Conservation (phyloP, 1,140 invertebrate species). For the Stegodyphus mimosarum region DNA sequence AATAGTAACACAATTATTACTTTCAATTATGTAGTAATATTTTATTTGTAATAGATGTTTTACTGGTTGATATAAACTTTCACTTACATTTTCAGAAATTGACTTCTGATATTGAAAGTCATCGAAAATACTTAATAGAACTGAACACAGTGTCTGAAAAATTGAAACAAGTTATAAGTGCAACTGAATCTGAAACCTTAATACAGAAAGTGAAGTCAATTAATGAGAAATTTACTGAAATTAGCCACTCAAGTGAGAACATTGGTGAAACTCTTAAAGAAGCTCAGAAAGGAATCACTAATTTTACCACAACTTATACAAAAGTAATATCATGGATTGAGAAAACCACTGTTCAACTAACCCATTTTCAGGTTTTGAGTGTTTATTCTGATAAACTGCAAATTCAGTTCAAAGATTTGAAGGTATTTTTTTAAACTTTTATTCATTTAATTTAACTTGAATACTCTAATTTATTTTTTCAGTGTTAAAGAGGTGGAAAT, state of each 20-base stretch:
- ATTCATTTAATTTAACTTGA: neutral
- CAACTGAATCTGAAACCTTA: constrained; percentile 85
- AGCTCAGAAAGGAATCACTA: constrained; percentile 83
- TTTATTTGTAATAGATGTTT: too few relatives aligned
- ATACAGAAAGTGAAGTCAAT: constrained; percentile 88
- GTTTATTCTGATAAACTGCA: constrained; percentile 90
- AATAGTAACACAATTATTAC: too few relatives aligned
- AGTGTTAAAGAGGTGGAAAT: neutral
- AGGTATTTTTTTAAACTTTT: constrained; percentile 72
- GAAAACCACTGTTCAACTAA: constrained; percentile 82
- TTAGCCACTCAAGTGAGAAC: constrained; percentile 85
- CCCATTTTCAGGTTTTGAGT: constrained; percentile 82
- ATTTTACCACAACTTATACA: constrained; percentile 89
- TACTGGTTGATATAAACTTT: too few relatives aligned
- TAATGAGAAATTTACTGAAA: constrained; percentile 82
- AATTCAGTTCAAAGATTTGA: constrained; percentile 90
- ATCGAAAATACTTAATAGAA: constrained; percentile 85
- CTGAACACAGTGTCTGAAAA: constrained; percentile 86
- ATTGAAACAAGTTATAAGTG: constrained; percentile 88
- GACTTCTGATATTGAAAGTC: constrained; percentile 86
- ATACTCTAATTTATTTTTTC: constrained; percentile 65
- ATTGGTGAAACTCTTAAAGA: constrained; percentile 81
- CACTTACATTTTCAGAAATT: constrained; percentile 71
- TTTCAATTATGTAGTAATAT: too few relatives aligned
- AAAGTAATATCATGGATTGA: constrained; percentile 94